phyloP scores from a whole-genome alignment of 2,888 invertebrate genomes.

The Dastarcus helophoroides region DNA sequence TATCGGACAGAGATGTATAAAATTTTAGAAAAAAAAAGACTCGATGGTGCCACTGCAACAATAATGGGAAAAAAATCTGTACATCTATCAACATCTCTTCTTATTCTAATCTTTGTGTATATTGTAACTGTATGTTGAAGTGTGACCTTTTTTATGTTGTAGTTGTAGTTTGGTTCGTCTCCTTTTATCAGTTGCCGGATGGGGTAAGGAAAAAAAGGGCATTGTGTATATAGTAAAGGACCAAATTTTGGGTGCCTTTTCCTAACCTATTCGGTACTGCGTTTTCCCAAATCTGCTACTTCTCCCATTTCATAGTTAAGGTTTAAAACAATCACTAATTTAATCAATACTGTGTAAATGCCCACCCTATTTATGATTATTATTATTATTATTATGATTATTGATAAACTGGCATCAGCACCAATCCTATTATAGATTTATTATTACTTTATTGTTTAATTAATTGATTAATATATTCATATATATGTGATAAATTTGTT shows the following conservation, averaged over 20 bases:
- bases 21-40: conserved; percentile 11
- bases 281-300: too few species aligned
- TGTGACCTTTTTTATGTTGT: conserved; percentile 27
- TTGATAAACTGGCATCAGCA: conserved; percentile 35
- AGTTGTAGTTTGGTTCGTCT: conserved; percentile 23
- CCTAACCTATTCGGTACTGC: too few species aligned
- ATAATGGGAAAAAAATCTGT: conserved; percentile 17
- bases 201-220: conserved; percentile 25
- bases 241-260: conserved; percentile 32
- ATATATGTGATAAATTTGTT: conserved; percentile 42
- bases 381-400: too few species aligned
- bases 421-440: conserved; percentile 37
- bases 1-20: conserved; percentile 3
- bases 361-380: conserved; percentile 27
- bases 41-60: conserved; percentile 32
- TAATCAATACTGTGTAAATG: conserved; percentile 32
- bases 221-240: conserved; percentile 36
- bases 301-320: conserved; percentile 31
- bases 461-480: conserved; percentile 25
- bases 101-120: conserved; percentile 7
- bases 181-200: conserved; percentile 10
- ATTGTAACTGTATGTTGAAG: conserved; percentile 25
- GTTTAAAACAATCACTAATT: conserved; percentile 44
- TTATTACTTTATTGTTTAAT: conserved; percentile 30
- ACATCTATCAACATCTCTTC: conserved; percentile 7